Evolutionary conservation across 64 coral and sea anemone species (phyloP).

Genomic region (Dendrophyllia cribrosa): DNA sequence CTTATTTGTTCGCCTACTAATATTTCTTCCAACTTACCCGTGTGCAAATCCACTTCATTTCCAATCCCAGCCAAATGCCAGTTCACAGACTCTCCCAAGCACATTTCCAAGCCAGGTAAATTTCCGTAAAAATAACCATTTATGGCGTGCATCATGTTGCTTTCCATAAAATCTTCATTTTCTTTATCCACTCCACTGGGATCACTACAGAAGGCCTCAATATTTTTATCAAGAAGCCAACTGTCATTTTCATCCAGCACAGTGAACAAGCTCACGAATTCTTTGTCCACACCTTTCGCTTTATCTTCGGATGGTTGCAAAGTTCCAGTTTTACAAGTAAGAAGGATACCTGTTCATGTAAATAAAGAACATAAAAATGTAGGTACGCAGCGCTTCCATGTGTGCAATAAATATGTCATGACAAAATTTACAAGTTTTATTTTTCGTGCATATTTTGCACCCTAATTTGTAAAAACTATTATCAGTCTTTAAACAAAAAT

Average conservation of each 20-base stretch:
- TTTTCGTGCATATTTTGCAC: too few species aligned
- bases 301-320: constrained; percentile 29
- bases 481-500: too few species aligned
- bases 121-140: constrained; percentile 88
- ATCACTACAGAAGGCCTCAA: constrained; percentile 45
- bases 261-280: constrained; percentile 75
- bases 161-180: constrained; percentile 73
- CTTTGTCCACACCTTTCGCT: constrained; percentile 76
- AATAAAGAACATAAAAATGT: background rate
- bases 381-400: too few species aligned
- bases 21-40: constrained; percentile 33
- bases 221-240: constrained; percentile 89
- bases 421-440: too few species aligned
- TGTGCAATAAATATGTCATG: too few species aligned
- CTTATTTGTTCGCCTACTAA: too few species aligned
- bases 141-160: constrained; percentile 90
- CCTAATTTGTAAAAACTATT: too few species aligned
- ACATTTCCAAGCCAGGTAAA: constrained; percentile 64
- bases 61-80: constrained; percentile 90
- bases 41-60: constrained; percentile 89
- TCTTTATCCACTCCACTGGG: constrained; percentile 29
- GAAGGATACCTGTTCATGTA: constrained; percentile 58
- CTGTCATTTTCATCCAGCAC: constrained; percentile 94
- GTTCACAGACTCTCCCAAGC: constrained; percentile 65
- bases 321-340: constrained; percentile 87